Conservation (phyloP, 2,797 vertebrate species). For the Myotis planiceps region DNA sequence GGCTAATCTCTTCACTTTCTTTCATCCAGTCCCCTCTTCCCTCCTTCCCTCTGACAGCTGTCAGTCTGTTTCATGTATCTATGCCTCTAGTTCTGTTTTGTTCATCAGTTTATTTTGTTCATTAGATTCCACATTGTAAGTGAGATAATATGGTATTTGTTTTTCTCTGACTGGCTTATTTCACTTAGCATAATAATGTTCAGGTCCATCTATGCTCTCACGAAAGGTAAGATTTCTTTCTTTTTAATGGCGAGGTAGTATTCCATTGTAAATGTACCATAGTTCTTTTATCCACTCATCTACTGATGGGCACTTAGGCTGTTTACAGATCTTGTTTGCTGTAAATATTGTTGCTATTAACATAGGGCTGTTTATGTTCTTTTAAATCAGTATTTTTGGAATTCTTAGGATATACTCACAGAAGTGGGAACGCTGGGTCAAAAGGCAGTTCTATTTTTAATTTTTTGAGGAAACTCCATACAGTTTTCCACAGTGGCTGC, state of each 20-base stretch:
- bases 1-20: not conserved
- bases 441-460: not conserved
- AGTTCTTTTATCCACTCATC: not conserved
- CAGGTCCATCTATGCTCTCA: not conserved
- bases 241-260: not conserved
- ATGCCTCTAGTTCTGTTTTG: not conserved
- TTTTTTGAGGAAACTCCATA: not conserved
- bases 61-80: not conserved
- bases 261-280: not conserved
- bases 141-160: not conserved
- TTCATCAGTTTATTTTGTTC: not conserved
- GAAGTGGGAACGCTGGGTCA: not conserved
- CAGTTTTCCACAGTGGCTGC: not conserved
- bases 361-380: not conserved
- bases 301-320: not conserved
- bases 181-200: not conserved
- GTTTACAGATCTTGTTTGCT: not conserved
- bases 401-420: not conserved
- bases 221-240: not conserved
- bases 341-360: not conserved
- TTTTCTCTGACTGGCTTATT: not conserved
- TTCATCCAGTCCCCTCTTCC: not conserved
- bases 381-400: not conserved
- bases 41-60: not conserved
- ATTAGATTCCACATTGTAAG: not conserved